These are phyloP conservation scores for Planiliza haematocheilus DNA, from an alignment of 2,113 vertebrate genomes.

Conservation along the genomic window DNA sequence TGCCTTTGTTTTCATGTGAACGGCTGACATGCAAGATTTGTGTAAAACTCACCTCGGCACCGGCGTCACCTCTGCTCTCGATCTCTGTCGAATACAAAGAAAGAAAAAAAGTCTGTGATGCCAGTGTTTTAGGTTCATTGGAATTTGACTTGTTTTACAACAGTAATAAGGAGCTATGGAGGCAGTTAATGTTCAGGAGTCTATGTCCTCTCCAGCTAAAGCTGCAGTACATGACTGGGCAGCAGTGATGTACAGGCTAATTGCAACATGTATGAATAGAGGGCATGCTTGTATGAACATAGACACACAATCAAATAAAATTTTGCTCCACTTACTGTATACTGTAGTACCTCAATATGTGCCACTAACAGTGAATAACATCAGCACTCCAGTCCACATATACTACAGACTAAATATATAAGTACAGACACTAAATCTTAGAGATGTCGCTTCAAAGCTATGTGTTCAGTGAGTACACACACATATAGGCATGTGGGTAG, in stretches of 20 bases:
- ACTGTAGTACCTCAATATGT: not conserved
- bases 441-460: not conserved
- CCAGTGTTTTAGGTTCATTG: slow-evolving; percentile 20
- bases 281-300: not conserved
- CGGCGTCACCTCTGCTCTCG: slow-evolving; percentile 52
- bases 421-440: not conserved
- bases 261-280: slow-evolving; percentile 9
- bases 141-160: slow-evolving; percentile 52
- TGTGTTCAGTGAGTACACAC: not conserved
- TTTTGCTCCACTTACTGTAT: slow-evolving; percentile 12
- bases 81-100: slow-evolving; percentile 17
- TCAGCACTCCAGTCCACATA: not conserved
- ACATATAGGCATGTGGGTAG: not conserved
- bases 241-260: slow-evolving; percentile 41
- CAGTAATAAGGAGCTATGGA: slow-evolving; percentile 41
- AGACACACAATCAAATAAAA: slow-evolving; percentile 8
- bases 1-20: slow-evolving; percentile 70
- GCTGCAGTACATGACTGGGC: slow-evolving; percentile 25
- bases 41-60: slow-evolving; percentile 60
- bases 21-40: slow-evolving; percentile 64
- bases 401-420: too few species aligned
- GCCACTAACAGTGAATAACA: not conserved
- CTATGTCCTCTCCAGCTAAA: slow-evolving; percentile 23
- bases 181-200: slow-evolving; percentile 14
- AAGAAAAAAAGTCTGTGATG: slow-evolving; percentile 21